Base-by-base conservation (phyloP, 2,888 invertebrate genomes). In the Andrena flavipes region DNA sequence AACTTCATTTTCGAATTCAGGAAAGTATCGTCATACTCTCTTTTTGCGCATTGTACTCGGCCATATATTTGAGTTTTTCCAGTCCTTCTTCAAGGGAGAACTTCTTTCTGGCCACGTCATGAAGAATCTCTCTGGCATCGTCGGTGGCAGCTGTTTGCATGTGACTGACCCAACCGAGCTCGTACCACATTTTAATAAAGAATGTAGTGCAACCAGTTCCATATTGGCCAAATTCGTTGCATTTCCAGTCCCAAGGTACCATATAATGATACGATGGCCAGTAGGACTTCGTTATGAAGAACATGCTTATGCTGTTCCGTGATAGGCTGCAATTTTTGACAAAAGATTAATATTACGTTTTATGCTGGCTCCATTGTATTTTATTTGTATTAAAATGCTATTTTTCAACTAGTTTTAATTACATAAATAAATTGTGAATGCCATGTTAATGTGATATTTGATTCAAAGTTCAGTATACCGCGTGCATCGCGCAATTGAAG, bases 231-330 rank as follows among this genome's bases (percentile, higher is more conserved):
- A 95, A 98, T 93, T 98, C 98, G 8, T 97, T 96, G n/a, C 96
- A 96, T 91, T 97, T 97, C 94, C 97, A 98, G 91, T 98, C 98
- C 94, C 96, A 96, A 0, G 97, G 97, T 29, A 97, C 92, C 29
- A 97, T 91, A 89, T 98, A 97, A 91, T 98, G 98, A 91, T 97
- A 98, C 82, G 96, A 96, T 0, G 96, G 96, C 98, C 98, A 98
- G 91, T 96, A 96, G 2, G 96, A 96, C 92, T 96, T 97, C 3
- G 95, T 96, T 4, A 97, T 92, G 67, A 98, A 93, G 92, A 98
- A 98, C 8, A 97, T 96, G 83, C 96, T 94, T 92, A 97, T 97
- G 3, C 97, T 96, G 88, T 97, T 97, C 2, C 95, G 95, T 0
- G 96, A 96, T 84, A 95, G 96, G 91, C 97, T 97, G 90, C 49